These are phyloP conservation scores for Microcebus ravelobensis DNA, from an alignment of 2,113 vertebrate genomes.

Conservation along the genomic window DNA sequence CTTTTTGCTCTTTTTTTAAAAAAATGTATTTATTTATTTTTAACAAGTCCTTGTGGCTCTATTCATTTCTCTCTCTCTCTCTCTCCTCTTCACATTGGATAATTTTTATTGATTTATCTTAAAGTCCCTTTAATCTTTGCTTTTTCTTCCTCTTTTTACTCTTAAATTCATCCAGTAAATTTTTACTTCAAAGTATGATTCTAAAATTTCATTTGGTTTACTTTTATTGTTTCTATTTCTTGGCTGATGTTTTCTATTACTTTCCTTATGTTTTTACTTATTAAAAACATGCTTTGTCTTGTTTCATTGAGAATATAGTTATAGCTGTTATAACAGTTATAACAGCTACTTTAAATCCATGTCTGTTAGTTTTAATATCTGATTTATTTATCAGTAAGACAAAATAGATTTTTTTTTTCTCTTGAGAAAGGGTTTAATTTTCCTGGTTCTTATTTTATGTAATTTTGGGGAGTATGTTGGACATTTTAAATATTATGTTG, in stretches of 20 bases:
- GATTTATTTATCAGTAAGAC: background rate
- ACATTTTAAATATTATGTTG: background rate
- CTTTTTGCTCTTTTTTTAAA: background rate
- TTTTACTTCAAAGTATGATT: background rate
- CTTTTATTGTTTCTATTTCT: background rate
- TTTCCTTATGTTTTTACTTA: constrained; percentile 3
- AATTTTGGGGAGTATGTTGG: background rate
- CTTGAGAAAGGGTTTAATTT: background rate
- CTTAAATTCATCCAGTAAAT: background rate
- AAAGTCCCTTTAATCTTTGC: background rate
- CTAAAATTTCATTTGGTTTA: background rate
- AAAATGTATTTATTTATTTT: too few relatives aligned
- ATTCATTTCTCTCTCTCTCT: background rate
- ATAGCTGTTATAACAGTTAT: background rate
- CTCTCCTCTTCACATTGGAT: background rate
- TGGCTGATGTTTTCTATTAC: background rate
- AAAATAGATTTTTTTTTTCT: background rate
- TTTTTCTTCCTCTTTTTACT: background rate
- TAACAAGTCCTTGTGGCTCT: background rate
- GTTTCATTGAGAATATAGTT: background rate
- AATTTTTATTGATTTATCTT: background rate
- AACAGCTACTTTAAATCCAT: background rate
- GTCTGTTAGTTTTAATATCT: background rate
- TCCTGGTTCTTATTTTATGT: background rate
- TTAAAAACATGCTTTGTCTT: background rate